These are phyloP conservation scores for Sigmodon hispidus DNA, from an alignment of 2,113 vertebrate species.

Conservation along the genomic window DNA sequence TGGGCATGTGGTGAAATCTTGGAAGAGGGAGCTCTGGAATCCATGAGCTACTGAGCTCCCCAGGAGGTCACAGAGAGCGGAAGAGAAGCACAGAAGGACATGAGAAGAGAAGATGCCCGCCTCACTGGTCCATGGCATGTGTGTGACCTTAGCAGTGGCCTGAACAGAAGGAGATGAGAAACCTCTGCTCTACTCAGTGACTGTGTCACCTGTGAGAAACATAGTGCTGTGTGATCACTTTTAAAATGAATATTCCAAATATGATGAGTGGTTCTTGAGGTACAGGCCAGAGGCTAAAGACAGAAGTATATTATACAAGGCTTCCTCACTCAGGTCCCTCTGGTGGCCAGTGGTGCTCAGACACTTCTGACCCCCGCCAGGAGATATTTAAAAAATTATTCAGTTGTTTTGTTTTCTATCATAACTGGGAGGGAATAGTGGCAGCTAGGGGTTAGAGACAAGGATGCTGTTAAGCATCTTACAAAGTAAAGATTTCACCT, in stretches of 20 bases:
- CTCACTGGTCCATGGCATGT: no score
- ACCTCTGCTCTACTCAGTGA: not conserved
- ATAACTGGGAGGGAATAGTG: not conserved
- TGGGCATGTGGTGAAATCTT: not conserved
- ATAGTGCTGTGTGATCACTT: not conserved
- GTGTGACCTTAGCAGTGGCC: not conserved
- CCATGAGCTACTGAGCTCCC: not conserved
- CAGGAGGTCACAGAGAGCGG: not conserved
- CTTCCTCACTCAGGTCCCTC: not conserved
- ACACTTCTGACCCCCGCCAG: not conserved
- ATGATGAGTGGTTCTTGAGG: not conserved
- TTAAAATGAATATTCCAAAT: not conserved
- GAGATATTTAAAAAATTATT: not conserved
- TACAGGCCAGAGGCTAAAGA: not conserved
- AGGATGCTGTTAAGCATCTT: not conserved
- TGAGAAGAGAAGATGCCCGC: not conserved
- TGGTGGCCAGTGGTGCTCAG: not conserved
- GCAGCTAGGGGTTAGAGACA: not conserved
- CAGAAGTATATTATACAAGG: fast-evolving
- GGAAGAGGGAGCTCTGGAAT: not conserved
- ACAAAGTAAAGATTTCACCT: not conserved
- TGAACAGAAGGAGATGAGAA: not conserved
- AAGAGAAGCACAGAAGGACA: not conserved
- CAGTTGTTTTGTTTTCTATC: not conserved
- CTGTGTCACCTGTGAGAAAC: not conserved